phyloP scores from a whole-genome alignment of 2,888 invertebrate species.

The Axea sp. region DNA sequence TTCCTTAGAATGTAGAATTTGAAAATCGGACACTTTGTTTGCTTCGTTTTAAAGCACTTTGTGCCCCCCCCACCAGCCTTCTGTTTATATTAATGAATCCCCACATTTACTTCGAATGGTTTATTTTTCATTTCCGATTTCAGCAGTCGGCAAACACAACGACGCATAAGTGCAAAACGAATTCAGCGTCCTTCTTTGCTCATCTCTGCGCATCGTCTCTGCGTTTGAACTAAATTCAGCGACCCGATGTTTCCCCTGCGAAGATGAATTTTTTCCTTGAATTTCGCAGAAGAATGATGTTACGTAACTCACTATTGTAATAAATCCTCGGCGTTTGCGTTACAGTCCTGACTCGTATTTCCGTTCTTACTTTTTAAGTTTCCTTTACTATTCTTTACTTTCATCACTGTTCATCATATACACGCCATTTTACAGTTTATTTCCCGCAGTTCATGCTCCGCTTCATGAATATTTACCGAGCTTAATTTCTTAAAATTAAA shows the following conservation, averaged over 20 bases:
- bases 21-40: no score
- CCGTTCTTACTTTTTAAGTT: constrained; percentile 27
- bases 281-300: constrained; percentile 5
- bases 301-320: constrained; percentile 27
- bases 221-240: constrained; percentile 1
- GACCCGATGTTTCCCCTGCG: background rate
- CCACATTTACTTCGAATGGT: no score
- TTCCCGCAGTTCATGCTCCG: background rate
- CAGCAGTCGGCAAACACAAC: no score
- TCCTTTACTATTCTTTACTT: constrained; percentile 16
- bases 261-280: constrained; percentile 14
- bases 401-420: constrained; percentile 18
- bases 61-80: no score
- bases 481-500: background rate
- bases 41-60: no score
- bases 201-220: no score
- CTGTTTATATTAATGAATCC: no score
- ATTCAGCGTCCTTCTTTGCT: no score
- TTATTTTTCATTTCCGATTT: no score
- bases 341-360: constrained; percentile 23
- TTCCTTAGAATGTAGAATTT: no score
- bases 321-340: constrained; percentile 21
- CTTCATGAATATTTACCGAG: background rate
- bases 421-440: background rate
- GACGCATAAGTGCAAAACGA: no score